These are phyloP conservation scores for Liodrosophila aerea DNA, from an alignment of 2,888 invertebrate species.

Conservation along the genomic window DNA sequence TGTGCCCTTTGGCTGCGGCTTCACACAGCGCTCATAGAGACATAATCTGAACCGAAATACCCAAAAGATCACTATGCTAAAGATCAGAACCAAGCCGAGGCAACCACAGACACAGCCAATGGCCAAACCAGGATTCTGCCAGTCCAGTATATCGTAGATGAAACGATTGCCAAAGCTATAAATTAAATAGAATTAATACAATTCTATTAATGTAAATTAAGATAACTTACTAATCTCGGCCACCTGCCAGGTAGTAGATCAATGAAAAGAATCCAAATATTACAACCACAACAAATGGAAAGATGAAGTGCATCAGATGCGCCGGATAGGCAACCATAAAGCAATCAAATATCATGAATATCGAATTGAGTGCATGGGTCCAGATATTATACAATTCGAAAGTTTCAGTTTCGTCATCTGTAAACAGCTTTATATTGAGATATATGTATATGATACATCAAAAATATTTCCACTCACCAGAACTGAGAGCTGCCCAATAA, in stretches of 20 bases:
- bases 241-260: constrained; percentile 85
- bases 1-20: constrained; percentile 8
- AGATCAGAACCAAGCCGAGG: constrained; percentile 52
- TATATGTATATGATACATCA: not conserved
- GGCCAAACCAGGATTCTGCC: constrained; percentile 85
- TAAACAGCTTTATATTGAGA: not conserved
- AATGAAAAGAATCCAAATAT: constrained; percentile 84
- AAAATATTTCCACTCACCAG: constrained; percentile 53
- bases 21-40: constrained; percentile 40
- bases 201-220: too few species aligned
- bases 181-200: not conserved
- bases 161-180: constrained; percentile 84
- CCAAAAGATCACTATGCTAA: constrained; percentile 67
- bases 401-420: constrained; percentile 47
- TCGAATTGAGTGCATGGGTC: constrained; percentile 88
- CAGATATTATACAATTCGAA: constrained; percentile 82
- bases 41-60: constrained; percentile 49
- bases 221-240: constrained; percentile 80
- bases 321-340: constrained; percentile 88
- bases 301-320: constrained; percentile 85
- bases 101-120: constrained; percentile 60
- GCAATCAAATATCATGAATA: constrained; percentile 88
- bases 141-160: constrained; percentile 90
- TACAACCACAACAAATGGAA: constrained; percentile 85
- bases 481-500: constrained; percentile 85